Percentiles rank a stretch among this genome's conserved stretches.
phyloP scores from a whole-genome alignment of 2,888 invertebrate genomes.

The Nomada goodeniana region DNA sequence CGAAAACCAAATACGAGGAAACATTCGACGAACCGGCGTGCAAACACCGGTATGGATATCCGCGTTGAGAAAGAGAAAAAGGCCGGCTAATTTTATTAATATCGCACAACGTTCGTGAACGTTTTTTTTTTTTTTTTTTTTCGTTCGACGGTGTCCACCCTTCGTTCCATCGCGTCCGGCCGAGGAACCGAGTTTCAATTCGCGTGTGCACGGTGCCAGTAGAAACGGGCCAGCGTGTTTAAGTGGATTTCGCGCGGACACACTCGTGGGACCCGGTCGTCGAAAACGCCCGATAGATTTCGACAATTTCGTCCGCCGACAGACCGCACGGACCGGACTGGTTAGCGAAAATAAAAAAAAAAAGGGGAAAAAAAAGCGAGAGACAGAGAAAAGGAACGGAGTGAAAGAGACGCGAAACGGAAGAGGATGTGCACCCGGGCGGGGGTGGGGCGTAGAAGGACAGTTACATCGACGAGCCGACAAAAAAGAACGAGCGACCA shows the following conservation, averaged over 20 bases:
- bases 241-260: constrained; percentile 80
- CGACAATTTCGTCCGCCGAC: constrained; percentile 77
- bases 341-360: constrained; percentile 63
- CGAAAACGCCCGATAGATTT: constrained; percentile 79
- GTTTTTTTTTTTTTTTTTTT: constrained; percentile 1
- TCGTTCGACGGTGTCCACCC: constrained; percentile 13
- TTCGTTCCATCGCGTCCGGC: constrained; percentile 24
- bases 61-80: not conserved
- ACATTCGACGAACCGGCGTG: not conserved
- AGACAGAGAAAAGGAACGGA: constrained; percentile 3
- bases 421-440: not conserved
- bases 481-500: constrained; percentile 58
- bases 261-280: constrained; percentile 76
- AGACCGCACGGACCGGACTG: constrained; percentile 66
- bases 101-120: constrained; percentile 28
- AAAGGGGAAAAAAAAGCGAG: constrained; percentile 9
- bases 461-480: constrained; percentile 45
- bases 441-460: constrained; percentile 10
- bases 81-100: constrained; percentile 50
- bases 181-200: constrained; percentile 80
- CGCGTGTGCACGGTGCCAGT: constrained; percentile 54
- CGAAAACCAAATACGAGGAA: not conserved
- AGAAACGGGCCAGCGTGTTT: constrained; percentile 77
- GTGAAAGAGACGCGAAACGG: not conserved
- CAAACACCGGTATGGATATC: not conserved